Evolutionary conservation across 2,888 invertebrate species (phyloP), one percentile per base, ranked within the genome.

Genomic region (Schrankia costaestrigalis): DNA sequence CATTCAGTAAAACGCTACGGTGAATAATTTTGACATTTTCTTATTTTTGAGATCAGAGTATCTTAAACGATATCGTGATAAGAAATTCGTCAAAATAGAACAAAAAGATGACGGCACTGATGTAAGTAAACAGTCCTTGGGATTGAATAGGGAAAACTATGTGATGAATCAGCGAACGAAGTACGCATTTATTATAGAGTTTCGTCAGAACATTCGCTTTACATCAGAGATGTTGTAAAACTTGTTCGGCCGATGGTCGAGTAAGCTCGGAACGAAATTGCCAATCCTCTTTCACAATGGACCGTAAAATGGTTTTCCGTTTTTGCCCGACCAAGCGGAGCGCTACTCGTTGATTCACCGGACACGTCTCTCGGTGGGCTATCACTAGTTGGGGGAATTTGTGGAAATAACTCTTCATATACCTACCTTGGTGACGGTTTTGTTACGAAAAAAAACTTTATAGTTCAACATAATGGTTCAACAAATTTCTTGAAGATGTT

Each of bases 241-340:
- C 76, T 81, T 71, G 74, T 69, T 70, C 74, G 72, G 77, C 77
- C 78, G 80, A 78, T 78, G 83, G 82, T 78, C 77, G 81, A 78
- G 78, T 85, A 78, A 83, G 80, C 79, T 78, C 71, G 68, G 74
- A 78, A 77, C 82, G 79, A 84, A 86, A 87, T 86, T 86, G 86
- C 81, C 86, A 86, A 87, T 87, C 85, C 86, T 79, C 82, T 79
- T 83, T 78, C 84, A 87, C 86, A 86, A 87, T 86, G 85, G 81
- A 85, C 82, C 86, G 86, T 87, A 86, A 86, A 87, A 86, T 87
- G 85, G 85, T 84, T 84, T 86, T 78, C 85, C 86, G 85, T 86
- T 86, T 86, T 86, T 86, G 80, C 79, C 77, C 79, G 81, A 75
- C 78, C 82, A 74, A 80, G 78, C 84, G 82, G 61, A 79, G 81